Base-by-base conservation (phyloP, 2,797 vertebrate species). In the Heterohyrax brucei region DNA sequence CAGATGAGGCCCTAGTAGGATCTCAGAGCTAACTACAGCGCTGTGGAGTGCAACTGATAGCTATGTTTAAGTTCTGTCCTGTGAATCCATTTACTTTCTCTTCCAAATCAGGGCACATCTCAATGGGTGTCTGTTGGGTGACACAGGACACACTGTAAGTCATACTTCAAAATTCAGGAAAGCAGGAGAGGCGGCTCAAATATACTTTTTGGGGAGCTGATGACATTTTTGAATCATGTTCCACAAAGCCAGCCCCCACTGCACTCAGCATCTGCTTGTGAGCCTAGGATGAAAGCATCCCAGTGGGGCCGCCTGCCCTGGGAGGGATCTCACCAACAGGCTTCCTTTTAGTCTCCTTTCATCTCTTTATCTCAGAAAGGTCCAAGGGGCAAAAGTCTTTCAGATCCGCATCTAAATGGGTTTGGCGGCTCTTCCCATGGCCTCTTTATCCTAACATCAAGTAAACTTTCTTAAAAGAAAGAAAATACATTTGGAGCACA, bases 221-320 rank as follows among this genome's bases (percentile, higher is more conserved):
- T 1, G 7, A n/a, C 12, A 39, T 48, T 76, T 89, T 30, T 75
- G 24, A 39, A 75, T 73, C 9, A 46, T 46, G n/a, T 70, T 64
- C 19, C 8, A 30, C n/a, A 44, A 24, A 64, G 61, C 30, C 33
- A 5, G 22, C 16, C 2, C 13, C 0, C 2, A 3, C 26, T 6
- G 14, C 4, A 30, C 18, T 19, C 28, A 33, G 5, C 26, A 9
- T 14, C 26, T 10, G 24, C 64, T 33, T 48, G n/a, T 33, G 66
- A 56, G 26, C 16, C 28, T 66, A 93, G 16, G 28, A 53, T 3
- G 19, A 46, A 84, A 89, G 48, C 56, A 33, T 10, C 8, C 0
- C 1, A n/a, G 2, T 0, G 1, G 24, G 73, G 12, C 1, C 10
- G 0, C 39, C 39, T 39, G 8, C 30, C 16, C 0, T 13, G 2